Base-by-base conservation (phyloP, 2,888 invertebrate species). In the Machimus rusticus region DNA sequence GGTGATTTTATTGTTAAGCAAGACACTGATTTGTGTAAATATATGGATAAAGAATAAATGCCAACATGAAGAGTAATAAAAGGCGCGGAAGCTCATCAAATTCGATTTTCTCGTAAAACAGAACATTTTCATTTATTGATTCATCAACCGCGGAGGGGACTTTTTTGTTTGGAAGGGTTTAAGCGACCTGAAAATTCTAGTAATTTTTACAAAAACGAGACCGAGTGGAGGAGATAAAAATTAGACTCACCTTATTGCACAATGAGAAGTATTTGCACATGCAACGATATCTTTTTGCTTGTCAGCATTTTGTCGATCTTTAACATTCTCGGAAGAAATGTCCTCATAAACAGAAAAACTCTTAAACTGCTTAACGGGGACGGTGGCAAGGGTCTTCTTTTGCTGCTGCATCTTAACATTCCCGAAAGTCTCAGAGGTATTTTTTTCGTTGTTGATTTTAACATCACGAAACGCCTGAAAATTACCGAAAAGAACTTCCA, bases 281-380 rank as follows among this genome's bases (percentile, higher is more conserved):
- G 81, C 31, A 81, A 28, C 57, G 37, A 90, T 90, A 55, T 87
- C 87, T 55, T 88, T 86, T 9, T 19, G 57, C 37, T 82, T 82
- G n/a, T 31, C 34, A 66, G 34, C 82, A 82, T 34, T 66, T 82
- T 82, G 82, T 82, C 37, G 55, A 23, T 74, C 74, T 43, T 34
- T 74, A n/a, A 1, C 57, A 0, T n/a, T 51, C 19, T 77, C 46
- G n/a, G 39, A 6, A 1, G 85, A 5, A 74, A 92, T 92, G 89
- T 96, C 96, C 91, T 96, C 96, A 90, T 95, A 96, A 1, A 96
- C 95, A 90, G 95, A 96, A 91, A 96, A 96, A 74, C 95, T 95
- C 93, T 96, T 96, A 92, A 95, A 95, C 91, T 96, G 95, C 88
- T 95, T 95, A 90, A 95, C 95, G 86, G 95, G 95, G 28, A 93